Conservation (phyloP, 2,797 vertebrate species). For the Pagetopsis macropterus region DNA sequence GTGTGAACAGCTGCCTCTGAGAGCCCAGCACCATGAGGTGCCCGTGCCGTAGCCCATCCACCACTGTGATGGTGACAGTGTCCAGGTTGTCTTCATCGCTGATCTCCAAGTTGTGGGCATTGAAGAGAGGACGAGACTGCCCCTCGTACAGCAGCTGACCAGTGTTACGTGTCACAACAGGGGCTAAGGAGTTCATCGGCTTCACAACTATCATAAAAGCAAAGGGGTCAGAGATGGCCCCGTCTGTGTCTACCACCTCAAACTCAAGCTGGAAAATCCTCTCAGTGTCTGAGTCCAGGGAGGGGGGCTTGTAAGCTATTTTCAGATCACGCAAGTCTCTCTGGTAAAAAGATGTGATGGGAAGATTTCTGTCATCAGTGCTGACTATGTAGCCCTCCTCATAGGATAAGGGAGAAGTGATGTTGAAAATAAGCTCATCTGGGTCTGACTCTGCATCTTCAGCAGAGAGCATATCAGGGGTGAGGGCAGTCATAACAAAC, state of each 20-base stretch:
- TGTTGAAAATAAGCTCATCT: slow-evolving; percentile 91
- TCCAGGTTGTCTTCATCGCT: slow-evolving; percentile 93
- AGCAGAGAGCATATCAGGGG: slow-evolving; percentile 91
- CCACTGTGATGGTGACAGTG: slow-evolving; percentile 85
- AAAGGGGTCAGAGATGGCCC: slow-evolving; percentile 91
- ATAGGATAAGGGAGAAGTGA: slow-evolving; percentile 89
- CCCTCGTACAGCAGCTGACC: slow-evolving; percentile 97
- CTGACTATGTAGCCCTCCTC: slow-evolving; percentile 95
- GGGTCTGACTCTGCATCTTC: slow-evolving; percentile 90
- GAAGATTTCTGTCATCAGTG: slow-evolving; percentile 93
- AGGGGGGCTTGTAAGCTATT: slow-evolving; percentile 92
- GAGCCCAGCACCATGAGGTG: slow-evolving; percentile 84
- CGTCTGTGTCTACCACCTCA: slow-evolving; percentile 92
- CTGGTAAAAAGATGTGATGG: slow-evolving; percentile 93
- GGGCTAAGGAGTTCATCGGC: slow-evolving; percentile 94
- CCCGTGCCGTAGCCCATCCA: slow-evolving; percentile 91
- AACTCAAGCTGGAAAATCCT: slow-evolving; percentile 94
- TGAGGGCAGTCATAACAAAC: slow-evolving; percentile 95
- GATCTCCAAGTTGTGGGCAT: slow-evolving; percentile 88
- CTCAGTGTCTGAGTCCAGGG: slow-evolving; percentile 89
- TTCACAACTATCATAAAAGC: slow-evolving; percentile 96
- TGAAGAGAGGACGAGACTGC: slow-evolving; percentile 91
- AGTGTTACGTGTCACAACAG: slow-evolving; percentile 91
- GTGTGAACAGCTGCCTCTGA: slow-evolving; percentile 86
- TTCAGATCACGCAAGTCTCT: slow-evolving; percentile 89